These are phyloP conservation scores for Tretioscincus oriximinensis DNA, from an alignment of 2,113 vertebrate species.

Conservation along the genomic window DNA sequence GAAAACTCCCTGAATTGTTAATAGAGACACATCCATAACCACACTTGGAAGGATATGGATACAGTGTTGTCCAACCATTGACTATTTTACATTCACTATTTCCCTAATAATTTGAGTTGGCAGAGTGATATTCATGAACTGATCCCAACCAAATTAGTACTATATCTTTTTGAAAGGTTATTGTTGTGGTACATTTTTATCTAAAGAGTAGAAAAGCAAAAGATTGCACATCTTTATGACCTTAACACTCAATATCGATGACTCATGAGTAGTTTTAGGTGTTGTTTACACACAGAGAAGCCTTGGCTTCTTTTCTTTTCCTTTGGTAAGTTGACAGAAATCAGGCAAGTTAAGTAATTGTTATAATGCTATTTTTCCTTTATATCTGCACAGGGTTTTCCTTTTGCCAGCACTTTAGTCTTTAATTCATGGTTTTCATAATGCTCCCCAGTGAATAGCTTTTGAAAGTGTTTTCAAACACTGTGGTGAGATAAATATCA, in stretches of 20 bases:
- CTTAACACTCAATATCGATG: slow-evolving; percentile 36
- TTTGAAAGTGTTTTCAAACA: slow-evolving; percentile 75
- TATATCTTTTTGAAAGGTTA: slow-evolving; percentile 14
- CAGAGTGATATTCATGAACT: background rate
- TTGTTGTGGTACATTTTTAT: background rate
- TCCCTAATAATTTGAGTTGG: background rate
- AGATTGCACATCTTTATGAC: slow-evolving; percentile 11
- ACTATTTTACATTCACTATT: background rate
- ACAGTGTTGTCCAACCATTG: background rate
- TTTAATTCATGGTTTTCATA: slow-evolving; percentile 78
- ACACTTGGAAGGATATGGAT: too few relatives aligned
- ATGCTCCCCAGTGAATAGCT: slow-evolving; percentile 77
- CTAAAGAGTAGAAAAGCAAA: background rate
- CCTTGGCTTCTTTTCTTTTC: slow-evolving; percentile 41
- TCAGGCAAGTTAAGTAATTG: slow-evolving; percentile 55
- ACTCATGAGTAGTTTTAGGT: slow-evolving; percentile 50
- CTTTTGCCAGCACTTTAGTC: slow-evolving; percentile 60
- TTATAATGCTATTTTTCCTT: slow-evolving; percentile 25
- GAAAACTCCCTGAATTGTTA: too few relatives aligned
- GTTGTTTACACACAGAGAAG: slow-evolving; percentile 38
- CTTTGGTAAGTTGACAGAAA: slow-evolving; percentile 52
- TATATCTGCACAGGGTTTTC: slow-evolving; percentile 46
- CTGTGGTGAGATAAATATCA: background rate
- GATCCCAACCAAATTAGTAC: background rate
- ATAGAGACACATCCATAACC: too few relatives aligned